Base-by-base conservation (phyloP, 2,113 vertebrate species). In the Eptesicus fuscus region DNA sequence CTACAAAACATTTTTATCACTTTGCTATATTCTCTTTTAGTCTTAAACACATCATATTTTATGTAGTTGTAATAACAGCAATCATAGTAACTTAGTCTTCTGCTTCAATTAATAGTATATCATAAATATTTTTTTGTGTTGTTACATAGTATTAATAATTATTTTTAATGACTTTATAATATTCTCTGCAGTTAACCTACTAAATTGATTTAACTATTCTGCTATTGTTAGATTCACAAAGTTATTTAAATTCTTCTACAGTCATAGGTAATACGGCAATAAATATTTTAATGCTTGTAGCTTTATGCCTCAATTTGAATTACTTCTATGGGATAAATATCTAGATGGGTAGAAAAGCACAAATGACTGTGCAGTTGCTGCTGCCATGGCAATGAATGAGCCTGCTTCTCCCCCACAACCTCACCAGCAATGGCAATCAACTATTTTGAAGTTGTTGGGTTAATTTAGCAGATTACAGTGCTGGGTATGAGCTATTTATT, bases 121-220 rank as follows among this genome's bases (percentile, higher is more conserved):
- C 49, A n/a, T 88, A 92, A 95, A 92, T 84, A 92, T 80, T 95
- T 95, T 95, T 88, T 61, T 40, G 37, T 90, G 74, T 25, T 85
- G 6, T 95, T 95, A 77, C 14, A 47, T 83, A 84, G 17, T 79
- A 78, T 76, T 96, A 70, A 91, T 79, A 90, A 94, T 91, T 94
- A 86, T 93, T 94, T 95, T 89, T 92, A 95, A 96, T 95, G 88
- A 83, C 69, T 95, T 96, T 85, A 61, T 95, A 95, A 95, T 91
- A 92, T 85, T 94, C 61, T 88, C 25, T 90, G 53, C 63, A 96
- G 47, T 85, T 78, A 96, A 85, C 61, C 73, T 70, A 86, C 69
- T 56, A 78, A 92, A 74, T 59, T 90, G 69, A 95, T 86, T 86
- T 59, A 85, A 95, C n/a, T 90, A 37, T 69, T 82, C 10, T 7